phyloP scores from a whole-genome alignment of 2,888 invertebrate species.

The Napeogenes inachia region DNA sequence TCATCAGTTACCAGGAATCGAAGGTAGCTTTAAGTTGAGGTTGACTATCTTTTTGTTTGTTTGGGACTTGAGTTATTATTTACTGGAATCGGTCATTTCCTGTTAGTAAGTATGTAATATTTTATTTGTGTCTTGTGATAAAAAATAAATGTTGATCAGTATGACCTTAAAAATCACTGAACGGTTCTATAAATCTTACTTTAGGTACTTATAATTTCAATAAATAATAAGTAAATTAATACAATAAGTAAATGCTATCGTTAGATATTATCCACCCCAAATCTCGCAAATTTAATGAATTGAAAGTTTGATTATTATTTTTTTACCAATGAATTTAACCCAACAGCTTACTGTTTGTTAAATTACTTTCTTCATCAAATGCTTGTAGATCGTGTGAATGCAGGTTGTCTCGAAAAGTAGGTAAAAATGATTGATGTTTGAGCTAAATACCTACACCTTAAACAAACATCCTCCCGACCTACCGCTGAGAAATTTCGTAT shows the following conservation, averaged over 20 bases:
- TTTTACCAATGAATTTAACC: background rate
- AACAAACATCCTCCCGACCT: background rate
- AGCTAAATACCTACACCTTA: conserved; percentile 21
- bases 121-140: conserved; percentile 10
- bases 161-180: too few species aligned
- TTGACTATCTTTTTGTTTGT: conserved; percentile 25
- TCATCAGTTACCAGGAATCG: conserved; percentile 23
- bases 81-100: conserved; percentile 20
- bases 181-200: too few species aligned
- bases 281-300: too few species aligned
- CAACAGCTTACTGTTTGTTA: background rate
- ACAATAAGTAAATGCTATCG: too few species aligned
- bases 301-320: background rate
- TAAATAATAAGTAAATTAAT: too few species aligned
- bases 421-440: conserved; percentile 33
- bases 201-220: too few species aligned
- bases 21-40: conserved; percentile 15
- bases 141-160: background rate
- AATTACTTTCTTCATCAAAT: too few species aligned
- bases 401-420: conserved; percentile 18
- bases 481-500: conserved; percentile 1
- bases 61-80: conserved; percentile 22
- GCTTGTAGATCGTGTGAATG: background rate
- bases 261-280: too few species aligned
- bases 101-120: conserved; percentile 13